A percentile compares a stretch with the other conserved stretches of the same genome.
phyloP scores from a whole-genome alignment of 1,140 invertebrate genomes.

The Ceratitis capitata region DNA sequence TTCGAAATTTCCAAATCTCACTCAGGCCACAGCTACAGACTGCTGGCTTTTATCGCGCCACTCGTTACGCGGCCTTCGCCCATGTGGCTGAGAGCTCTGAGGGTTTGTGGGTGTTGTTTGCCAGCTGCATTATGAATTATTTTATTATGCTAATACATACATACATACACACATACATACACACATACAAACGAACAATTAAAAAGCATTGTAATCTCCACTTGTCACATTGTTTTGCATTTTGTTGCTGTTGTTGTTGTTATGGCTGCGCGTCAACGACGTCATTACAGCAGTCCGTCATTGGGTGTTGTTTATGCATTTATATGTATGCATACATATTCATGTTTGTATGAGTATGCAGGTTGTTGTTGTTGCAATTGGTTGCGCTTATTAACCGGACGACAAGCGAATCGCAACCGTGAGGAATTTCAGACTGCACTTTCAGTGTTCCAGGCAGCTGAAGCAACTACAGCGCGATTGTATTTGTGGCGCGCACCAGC shows the following conservation, averaged over 20 bases:
- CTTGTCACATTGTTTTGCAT: neutral
- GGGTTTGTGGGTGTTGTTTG: neutral
- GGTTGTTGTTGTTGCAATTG: too few relatives aligned
- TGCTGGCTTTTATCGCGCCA: neutral
- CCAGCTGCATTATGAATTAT: neutral
- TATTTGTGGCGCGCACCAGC: neutral
- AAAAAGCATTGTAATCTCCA: neutral
- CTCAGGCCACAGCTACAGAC: neutral
- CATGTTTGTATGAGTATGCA: too few relatives aligned
- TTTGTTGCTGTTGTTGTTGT: neutral
- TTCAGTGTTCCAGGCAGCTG: neutral
- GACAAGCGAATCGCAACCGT: neutral
- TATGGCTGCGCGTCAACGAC: slow-evolving; percentile 21
- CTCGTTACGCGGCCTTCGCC: neutral
- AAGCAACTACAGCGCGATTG: neutral
- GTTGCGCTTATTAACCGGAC: neutral
- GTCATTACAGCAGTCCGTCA: neutral
- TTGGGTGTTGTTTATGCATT: too few relatives aligned
- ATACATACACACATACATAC: neutral
- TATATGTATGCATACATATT: too few relatives aligned
- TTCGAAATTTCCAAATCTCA: neutral
- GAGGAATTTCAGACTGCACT: neutral
- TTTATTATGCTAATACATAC: too few relatives aligned
- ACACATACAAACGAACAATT: neutral
- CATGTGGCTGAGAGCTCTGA: neutral